Evolutionary conservation across 2,797 vertebrate genomes (phyloP), one percentile per base, ranked within the genome.

Genomic region (Sebastes iracundus): DNA sequence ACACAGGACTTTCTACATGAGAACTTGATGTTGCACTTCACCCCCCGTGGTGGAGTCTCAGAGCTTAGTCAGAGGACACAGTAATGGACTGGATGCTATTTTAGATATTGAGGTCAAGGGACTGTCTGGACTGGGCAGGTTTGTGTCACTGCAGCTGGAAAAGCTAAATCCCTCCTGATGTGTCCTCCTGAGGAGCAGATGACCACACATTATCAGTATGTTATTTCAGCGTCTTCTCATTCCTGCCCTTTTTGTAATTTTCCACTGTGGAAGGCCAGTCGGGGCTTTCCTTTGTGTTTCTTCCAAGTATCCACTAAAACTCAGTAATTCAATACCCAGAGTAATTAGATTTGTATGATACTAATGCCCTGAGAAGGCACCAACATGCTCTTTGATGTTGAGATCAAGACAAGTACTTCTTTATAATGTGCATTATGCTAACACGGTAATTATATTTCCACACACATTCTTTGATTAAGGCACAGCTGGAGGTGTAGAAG

Each of bases 401-500:
- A 85, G 87, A 94, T 93, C 89, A 90, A 93, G 93, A 94, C 85
- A 92, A 93, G 87, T 82, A 79, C 80, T 84, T 70, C 83, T 92
- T 94, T 92, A 93, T 94, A 85, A 87, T 79, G 73, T 87, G 90
- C 90, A 87, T 91, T 93, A 93, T 92, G 90, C 91, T 92, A 93
- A 94, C 92, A 92, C 84, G 72, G 90, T 93, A 87, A 94, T 95
- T 94, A 93, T 92, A 90, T 94, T 95, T 94, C 91, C 90, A 88
- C 92, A 93, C 91, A 92, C 90, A 90, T 87, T 87, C 87, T 90
- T 89, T 93, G 88, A 93, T 93, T 94, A 89, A 90, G 81, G 90
- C 93, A 87, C 91, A 95, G 92, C 92, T 94, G 90, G 94, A 90
- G 93, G 89, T 92, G 79, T 86, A 72, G 72, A 84, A 88, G 86